These are phyloP conservation scores for Pheosia tremula DNA, from an alignment of 2,888 invertebrate genomes.

Conservation along the genomic window DNA sequence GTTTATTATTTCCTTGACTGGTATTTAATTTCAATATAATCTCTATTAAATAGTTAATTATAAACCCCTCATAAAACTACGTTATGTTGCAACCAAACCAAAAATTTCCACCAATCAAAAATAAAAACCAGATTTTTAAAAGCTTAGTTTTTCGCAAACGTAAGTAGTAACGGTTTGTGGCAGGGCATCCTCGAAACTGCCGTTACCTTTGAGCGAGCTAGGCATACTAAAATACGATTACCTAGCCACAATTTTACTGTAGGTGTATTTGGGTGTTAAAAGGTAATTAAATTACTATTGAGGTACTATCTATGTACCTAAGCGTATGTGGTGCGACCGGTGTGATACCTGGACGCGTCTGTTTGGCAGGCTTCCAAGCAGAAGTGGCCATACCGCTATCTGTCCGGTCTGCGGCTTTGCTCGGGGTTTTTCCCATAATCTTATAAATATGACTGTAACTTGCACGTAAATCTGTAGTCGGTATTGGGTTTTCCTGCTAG, in stretches of 20 bases:
- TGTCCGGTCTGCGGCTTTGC: constrained; percentile 38
- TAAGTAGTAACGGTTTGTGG: neutral
- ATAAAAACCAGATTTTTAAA: neutral
- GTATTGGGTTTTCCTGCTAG: constrained; percentile 14
- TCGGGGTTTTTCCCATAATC: constrained; percentile 36
- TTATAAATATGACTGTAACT: constrained; percentile 24
- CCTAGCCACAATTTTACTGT: constrained; percentile 4
- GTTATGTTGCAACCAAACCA: too few relatives aligned
- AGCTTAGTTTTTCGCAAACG: neutral
- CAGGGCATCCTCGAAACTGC: neutral
- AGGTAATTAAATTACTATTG: constrained; percentile 15
- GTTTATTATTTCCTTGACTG: neutral
- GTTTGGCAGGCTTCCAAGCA: constrained; percentile 44
- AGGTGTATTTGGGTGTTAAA: constrained; percentile 12
- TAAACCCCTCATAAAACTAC: too few relatives aligned
- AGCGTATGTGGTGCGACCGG: constrained; percentile 35
- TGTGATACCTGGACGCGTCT: constrained; percentile 45
- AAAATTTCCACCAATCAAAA: neutral
- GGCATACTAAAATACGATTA: neutral
- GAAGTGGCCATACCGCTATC: constrained; percentile 39
- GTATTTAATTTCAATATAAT: neutral
- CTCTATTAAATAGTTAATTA: too few relatives aligned
- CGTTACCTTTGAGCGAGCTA: constrained; percentile 3
- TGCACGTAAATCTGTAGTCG: constrained; percentile 24
- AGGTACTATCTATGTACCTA: constrained; percentile 8